Percentiles rank a stretch among this genome's conserved stretches.
phyloP scores from a whole-genome alignment of 1,140 invertebrate genomes.

The Gryon sp. region DNA sequence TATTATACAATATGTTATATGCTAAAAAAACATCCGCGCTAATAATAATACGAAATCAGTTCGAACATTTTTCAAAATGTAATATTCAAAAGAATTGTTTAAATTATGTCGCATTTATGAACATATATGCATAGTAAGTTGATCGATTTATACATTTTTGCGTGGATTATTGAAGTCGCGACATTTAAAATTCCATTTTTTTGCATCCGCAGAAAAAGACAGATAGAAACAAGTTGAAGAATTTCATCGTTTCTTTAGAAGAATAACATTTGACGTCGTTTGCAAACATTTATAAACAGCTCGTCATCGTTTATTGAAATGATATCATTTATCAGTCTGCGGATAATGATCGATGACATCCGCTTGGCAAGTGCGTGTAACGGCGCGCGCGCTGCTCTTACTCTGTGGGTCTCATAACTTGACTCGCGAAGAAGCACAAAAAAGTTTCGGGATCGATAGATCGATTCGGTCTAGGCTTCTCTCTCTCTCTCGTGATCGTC shows the following conservation, averaged over 20 bases:
- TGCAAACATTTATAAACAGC: constrained; percentile 40
- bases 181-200: neutral
- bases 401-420: constrained; percentile 50
- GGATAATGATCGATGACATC: constrained; percentile 62
- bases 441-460: constrained; percentile 59
- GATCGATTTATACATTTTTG: too few relatives aligned
- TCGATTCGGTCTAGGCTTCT: constrained; percentile 54
- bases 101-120: too few relatives aligned
- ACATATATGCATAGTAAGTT: too few relatives aligned
- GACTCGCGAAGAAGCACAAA: constrained; percentile 46
- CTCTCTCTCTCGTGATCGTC: constrained; percentile 55
- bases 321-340: constrained; percentile 52
- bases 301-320: constrained; percentile 57
- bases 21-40: constrained; percentile 17
- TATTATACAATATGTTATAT: constrained; percentile 28
- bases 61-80: too few relatives aligned
- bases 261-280: neutral
- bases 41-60: constrained; percentile 41
- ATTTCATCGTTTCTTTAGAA: neutral
- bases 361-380: constrained; percentile 52
- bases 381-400: constrained; percentile 41
- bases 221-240: neutral
- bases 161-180: too few relatives aligned
- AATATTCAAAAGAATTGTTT: too few relatives aligned
- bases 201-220: neutral